These are phyloP conservation scores for Macrobrachium nipponense DNA, from an alignment of 1,140 invertebrate species.

Conservation along the genomic window DNA sequence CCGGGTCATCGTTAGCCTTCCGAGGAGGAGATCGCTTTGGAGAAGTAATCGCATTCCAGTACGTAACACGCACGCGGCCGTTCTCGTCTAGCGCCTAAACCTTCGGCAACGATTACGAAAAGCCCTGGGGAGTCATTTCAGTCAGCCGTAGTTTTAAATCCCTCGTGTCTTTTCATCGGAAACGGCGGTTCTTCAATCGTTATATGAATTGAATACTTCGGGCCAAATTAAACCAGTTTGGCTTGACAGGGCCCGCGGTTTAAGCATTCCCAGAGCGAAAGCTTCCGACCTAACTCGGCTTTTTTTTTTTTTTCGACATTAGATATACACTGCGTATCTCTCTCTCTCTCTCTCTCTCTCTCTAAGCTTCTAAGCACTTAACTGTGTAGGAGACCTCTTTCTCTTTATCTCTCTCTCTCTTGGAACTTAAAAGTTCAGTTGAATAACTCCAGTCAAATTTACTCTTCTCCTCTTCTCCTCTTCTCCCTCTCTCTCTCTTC, in stretches of 20 bases:
- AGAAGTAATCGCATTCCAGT: too few relatives aligned
- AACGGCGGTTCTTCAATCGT: too few relatives aligned
- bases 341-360: slow-evolving; percentile 13
- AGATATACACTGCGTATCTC: neutral
- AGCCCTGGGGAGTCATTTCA: too few relatives aligned
- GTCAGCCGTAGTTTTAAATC: too few relatives aligned
- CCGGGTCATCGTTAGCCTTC: too few relatives aligned
- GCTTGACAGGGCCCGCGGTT: too few relatives aligned
- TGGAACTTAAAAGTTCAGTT: neutral
- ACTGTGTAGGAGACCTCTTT: neutral
- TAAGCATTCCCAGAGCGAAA: neutral
- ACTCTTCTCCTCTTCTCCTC: neutral
- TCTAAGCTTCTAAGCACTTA: neutral
- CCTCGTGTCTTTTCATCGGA: neutral
- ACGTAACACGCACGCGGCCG: too few relatives aligned
- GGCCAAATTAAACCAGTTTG: too few relatives aligned
- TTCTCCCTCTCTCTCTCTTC: neutral
- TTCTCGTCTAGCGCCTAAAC: too few relatives aligned
- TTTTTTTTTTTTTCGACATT: neutral
- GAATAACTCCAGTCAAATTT: neutral
- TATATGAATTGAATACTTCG: too few relatives aligned
- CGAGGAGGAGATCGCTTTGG: too few relatives aligned
- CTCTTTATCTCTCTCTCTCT: slow-evolving; percentile 9
- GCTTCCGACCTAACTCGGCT: neutral
- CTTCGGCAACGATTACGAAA: too few relatives aligned